Evolutionary conservation across 1,140 invertebrate genomes (phyloP).

Genomic region (Theocolax elegans): DNA sequence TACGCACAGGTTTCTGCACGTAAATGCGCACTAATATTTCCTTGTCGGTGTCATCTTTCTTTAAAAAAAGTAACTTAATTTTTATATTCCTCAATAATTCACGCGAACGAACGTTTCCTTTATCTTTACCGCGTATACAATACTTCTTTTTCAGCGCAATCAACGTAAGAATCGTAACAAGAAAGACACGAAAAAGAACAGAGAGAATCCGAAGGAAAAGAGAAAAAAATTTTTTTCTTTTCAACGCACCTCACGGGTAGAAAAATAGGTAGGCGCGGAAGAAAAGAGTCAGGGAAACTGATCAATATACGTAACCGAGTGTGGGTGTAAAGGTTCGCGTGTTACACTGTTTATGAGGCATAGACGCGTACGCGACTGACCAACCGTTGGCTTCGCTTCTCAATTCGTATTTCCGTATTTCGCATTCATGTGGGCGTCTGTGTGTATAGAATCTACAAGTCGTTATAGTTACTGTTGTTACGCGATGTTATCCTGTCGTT

Average conservation of each 20-base stretch:
- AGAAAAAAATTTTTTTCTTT: neutral
- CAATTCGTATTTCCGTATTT: neutral
- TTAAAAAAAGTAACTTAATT: no score
- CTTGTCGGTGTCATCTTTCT: no score
- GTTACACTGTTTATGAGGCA: neutral
- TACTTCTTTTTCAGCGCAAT: constrained; percentile 1
- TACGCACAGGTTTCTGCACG: no score
- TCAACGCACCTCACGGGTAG: neutral
- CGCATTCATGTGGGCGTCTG: neutral
- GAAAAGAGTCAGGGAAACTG: neutral
- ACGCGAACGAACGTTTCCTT: neutral
- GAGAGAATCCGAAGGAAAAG: neutral
- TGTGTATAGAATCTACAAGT: constrained; percentile 18
- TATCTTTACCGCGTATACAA: neutral
- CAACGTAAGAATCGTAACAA: neutral
- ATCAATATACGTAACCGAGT: constrained; percentile 7
- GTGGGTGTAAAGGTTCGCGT: constrained; percentile 4
- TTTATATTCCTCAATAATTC: constrained; percentile 10
- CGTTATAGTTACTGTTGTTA: constrained; percentile 10
- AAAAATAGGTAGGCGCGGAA: neutral
- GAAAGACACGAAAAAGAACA: neutral
- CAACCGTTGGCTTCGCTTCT: neutral
- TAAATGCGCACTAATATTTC: no score
- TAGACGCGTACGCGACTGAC: neutral
- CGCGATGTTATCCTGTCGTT: constrained; percentile 15